These are phyloP conservation scores for Eubucco bourcierii DNA, from an alignment of 2,113 vertebrate genomes.

Conservation along the genomic window DNA sequence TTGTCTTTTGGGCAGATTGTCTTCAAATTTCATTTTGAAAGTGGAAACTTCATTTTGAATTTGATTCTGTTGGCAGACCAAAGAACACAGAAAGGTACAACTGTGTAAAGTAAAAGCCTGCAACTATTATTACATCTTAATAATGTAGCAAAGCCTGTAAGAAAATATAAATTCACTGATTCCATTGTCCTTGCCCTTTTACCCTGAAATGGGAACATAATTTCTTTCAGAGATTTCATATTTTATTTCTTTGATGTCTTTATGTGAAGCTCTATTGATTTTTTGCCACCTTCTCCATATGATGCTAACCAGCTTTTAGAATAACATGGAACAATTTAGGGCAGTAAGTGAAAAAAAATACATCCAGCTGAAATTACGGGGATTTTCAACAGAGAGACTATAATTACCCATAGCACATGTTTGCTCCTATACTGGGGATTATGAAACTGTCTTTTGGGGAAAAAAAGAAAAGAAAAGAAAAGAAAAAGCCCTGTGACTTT, in stretches of 20 bases:
- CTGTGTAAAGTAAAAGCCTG: background rate
- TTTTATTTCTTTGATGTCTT: constrained; percentile 38
- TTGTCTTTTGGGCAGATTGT: background rate
- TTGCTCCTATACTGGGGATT: background rate
- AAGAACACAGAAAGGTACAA: background rate
- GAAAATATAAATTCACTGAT: background rate
- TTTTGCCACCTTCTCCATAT: constrained; percentile 34
- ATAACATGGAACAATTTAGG: constrained; percentile 6
- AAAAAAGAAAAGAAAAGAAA: background rate
- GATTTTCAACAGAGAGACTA: constrained; percentile 6
- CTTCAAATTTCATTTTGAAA: constrained; percentile 21
- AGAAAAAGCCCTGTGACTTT: background rate
- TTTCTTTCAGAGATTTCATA: constrained; percentile 32
- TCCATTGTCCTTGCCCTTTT: constrained; percentile 33
- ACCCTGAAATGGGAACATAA: background rate
- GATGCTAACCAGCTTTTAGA: constrained; percentile 44
- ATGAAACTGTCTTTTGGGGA: background rate
- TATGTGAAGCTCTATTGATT: constrained; percentile 36
- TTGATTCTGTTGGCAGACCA: background rate
- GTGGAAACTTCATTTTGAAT: constrained; percentile 19
- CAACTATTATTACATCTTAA: constrained; percentile 4
- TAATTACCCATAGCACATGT: background rate
- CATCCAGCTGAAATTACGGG: constrained; percentile 31
- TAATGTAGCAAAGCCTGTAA: background rate
- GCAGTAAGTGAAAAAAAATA: constrained; percentile 30